A percentile compares a stretch with the other conserved stretches of the same genome.
Conservation (phyloP, 2,113 vertebrate genomes). For the Corvus moneduloides region DNA sequence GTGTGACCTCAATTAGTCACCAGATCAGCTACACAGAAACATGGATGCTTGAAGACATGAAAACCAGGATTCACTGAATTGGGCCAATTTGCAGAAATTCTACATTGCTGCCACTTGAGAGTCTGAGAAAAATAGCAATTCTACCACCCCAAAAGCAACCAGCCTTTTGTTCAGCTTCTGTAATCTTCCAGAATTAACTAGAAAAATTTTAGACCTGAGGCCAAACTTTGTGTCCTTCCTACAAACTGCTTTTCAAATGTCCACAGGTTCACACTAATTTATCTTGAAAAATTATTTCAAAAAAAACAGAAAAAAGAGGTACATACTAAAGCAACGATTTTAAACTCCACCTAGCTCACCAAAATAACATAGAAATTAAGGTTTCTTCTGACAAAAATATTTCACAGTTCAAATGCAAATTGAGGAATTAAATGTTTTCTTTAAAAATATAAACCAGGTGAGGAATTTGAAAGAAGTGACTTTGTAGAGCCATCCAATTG, state of each 20-base stretch:
- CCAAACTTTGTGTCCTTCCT: background rate
- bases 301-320: background rate
- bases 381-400: background rate
- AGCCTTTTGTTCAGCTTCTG: background rate
- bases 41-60: background rate
- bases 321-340: background rate
- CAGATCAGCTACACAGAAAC: background rate
- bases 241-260: background rate
- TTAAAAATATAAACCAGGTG: background rate
- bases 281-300: background rate
- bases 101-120: background rate
- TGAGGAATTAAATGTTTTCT: background rate
- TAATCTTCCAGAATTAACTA: background rate
- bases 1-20: background rate
- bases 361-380: background rate
- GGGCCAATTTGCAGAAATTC: background rate
- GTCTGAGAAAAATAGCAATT: background rate
- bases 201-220: background rate
- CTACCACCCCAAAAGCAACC: background rate
- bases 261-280: background rate
- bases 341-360: background rate
- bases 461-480: background rate
- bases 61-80: background rate
- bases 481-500: accelerated
- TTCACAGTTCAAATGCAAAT: background rate